These are phyloP conservation scores for Melinaea menophilus DNA, from an alignment of 2,888 invertebrate genomes.

Conservation along the genomic window DNA sequence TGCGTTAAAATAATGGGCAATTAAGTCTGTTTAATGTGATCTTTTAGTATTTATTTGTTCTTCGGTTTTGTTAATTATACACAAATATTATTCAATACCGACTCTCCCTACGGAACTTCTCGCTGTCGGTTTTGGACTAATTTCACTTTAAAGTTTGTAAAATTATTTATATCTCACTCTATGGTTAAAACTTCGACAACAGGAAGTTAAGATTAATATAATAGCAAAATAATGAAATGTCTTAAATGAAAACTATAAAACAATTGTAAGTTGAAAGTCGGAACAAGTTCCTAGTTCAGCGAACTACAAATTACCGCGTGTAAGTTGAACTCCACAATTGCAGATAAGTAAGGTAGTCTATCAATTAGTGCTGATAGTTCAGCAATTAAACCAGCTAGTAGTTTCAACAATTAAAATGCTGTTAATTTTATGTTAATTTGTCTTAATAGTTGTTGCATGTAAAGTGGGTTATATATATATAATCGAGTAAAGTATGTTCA, in stretches of 20 bases:
- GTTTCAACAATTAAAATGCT: constrained; percentile 8
- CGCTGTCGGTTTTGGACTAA: not conserved
- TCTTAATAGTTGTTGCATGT: not conserved
- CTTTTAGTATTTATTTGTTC: constrained; percentile 5
- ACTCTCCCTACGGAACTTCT: not conserved
- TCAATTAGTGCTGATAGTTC: constrained; percentile 41
- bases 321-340: constrained; percentile 12
- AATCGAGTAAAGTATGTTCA: too few relatives aligned
- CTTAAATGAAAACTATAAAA: not conserved
- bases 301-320: constrained; percentile 14
- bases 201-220: not conserved
- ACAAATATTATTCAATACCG: constrained; percentile 1
- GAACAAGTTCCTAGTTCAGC: constrained; percentile 3
- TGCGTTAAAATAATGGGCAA: constrained; percentile 5
- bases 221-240: not conserved
- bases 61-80: constrained; percentile 3
- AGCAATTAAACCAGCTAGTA: constrained; percentile 40
- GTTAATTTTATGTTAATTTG: constrained; percentile 6
- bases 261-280: not conserved
- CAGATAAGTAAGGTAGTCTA: constrained; percentile 28
- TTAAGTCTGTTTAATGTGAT: not conserved
- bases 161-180: too few relatives aligned
- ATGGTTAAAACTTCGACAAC: too few relatives aligned
- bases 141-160: not conserved
- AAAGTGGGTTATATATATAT: too few relatives aligned